A percentile compares a stretch with the other conserved stretches of the same genome.
Conservation (phyloP, 2,797 vertebrate genomes). For the Thripadectes ignobilis region DNA sequence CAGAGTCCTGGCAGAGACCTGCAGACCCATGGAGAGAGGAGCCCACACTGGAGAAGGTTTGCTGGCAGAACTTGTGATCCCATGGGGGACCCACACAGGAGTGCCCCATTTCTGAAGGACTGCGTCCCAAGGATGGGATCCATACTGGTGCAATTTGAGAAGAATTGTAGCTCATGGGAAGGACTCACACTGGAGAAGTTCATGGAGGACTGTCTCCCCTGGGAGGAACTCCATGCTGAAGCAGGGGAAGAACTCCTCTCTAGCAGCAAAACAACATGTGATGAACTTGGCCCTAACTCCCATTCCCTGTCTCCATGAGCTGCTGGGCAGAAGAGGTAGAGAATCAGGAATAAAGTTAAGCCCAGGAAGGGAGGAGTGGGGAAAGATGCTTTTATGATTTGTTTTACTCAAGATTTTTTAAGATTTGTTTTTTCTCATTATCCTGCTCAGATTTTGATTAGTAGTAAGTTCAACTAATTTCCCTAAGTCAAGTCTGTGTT, state of each 20-base stretch:
- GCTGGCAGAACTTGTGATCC: not conserved
- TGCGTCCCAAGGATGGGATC: not conserved
- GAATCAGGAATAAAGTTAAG: not conserved
- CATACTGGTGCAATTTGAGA: rapidly evolving
- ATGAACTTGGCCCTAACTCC: not conserved
- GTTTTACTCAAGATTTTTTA: not conserved
- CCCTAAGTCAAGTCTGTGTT: not conserved
- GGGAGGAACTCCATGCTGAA: not conserved
- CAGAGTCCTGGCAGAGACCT: not conserved
- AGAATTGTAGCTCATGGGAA: not conserved
- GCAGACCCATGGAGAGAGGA: not conserved
- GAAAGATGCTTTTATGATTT: not conserved
- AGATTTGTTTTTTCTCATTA: not conserved
- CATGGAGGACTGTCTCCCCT: not conserved
- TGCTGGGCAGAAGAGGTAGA: not conserved
- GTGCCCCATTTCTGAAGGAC: not conserved
- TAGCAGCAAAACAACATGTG: not conserved
- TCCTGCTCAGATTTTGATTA: not conserved
- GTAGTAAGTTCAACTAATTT: not conserved
- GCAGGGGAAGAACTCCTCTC: not conserved
- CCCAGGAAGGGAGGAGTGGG: not conserved
- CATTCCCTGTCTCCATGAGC: not conserved
- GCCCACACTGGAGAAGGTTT: not conserved
- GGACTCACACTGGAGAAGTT: not conserved
- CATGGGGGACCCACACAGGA: not conserved